phyloP scores from a whole-genome alignment of 1,140 invertebrate species.

The Lordiphosa clarofinis region DNA sequence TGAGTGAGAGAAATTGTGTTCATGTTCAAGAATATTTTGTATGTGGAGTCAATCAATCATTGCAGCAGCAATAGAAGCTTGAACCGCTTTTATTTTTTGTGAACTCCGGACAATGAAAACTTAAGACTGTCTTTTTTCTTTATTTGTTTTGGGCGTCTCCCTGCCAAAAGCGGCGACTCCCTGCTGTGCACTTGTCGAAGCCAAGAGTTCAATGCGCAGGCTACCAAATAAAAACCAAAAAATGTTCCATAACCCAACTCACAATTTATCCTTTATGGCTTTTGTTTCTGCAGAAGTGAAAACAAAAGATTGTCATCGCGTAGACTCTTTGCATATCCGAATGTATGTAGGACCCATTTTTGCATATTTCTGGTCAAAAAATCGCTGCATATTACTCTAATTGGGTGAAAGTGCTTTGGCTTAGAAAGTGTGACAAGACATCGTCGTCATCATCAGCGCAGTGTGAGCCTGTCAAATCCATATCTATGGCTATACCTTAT shows the following conservation, averaged over 20 bases:
- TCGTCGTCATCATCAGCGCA: conserved; percentile 27
- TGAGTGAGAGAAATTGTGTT: conserved; percentile 50
- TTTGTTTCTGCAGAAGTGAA: conserved; percentile 76
- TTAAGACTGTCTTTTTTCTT: conserved; percentile 3
- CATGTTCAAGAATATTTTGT: conserved; percentile 47
- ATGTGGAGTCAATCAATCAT: conserved; percentile 15
- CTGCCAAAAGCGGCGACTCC: conserved; percentile 17
- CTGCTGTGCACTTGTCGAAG: conserved; percentile 78
- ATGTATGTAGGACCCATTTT: conserved; percentile 1
- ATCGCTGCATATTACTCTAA: conserved; percentile 41
- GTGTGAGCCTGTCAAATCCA: conserved; percentile 59
- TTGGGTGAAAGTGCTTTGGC: conserved; percentile 66
- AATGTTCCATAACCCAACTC: conserved; percentile 27
- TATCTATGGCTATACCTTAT: conserved; percentile 65
- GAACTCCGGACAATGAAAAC: conserved; percentile 15
- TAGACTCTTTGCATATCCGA: conserved; percentile 27
- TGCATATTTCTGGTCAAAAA: conserved; percentile 8
- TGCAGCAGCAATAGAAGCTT: conserved; percentile 6
- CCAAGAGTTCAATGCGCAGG: conserved; percentile 70
- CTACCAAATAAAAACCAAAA: conserved; percentile 54
- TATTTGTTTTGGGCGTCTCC: conserved; percentile 5
- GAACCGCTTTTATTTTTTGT: too few relatives aligned
- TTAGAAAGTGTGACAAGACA: conserved; percentile 70
- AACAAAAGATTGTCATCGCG: conserved; percentile 77
- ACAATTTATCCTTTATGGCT: conserved; percentile 76